A percentile compares a stretch with the other conserved stretches of the same genome.
These are phyloP conservation scores for Eristalis pertinax DNA, from an alignment of 2,888 invertebrate species.

Conservation along the genomic window DNA sequence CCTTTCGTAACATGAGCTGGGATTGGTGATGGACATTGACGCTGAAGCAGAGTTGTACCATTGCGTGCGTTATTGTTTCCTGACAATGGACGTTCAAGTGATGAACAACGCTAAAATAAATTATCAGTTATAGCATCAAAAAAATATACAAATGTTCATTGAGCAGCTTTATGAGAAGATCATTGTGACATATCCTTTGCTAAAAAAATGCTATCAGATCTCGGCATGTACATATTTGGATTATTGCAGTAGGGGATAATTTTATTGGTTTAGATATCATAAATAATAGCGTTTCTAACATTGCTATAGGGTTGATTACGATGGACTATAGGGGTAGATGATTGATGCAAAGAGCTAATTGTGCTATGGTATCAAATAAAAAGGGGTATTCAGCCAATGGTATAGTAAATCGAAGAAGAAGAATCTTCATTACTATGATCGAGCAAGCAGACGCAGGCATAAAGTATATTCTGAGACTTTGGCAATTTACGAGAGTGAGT, in stretches of 20 bases:
- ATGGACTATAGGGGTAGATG: background rate
- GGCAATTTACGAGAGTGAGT: slow-evolving; percentile 21
- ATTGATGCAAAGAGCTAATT: slow-evolving; percentile 30
- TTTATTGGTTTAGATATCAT: background rate
- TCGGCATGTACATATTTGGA: background rate
- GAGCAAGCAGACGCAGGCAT: slow-evolving; percentile 66
- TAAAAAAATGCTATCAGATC: background rate
- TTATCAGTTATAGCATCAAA: slow-evolving; percentile 1
- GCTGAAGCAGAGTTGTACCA: slow-evolving; percentile 81
- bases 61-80: slow-evolving; percentile 82
- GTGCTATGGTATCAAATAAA: slow-evolving; percentile 25
- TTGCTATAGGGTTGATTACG: slow-evolving; percentile 9
- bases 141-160: background rate
- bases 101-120: slow-evolving; percentile 87
- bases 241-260: background rate
- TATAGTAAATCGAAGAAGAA: background rate
- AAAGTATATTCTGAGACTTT: slow-evolving; percentile 48
- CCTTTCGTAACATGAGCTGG: slow-evolving; percentile 91
- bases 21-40: slow-evolving; percentile 86
- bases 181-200: background rate
- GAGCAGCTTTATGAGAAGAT: background rate
- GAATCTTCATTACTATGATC: background rate
- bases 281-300: background rate
- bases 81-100: slow-evolving; percentile 89
- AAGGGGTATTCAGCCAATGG: background rate